Percentiles rank a stretch among this genome's conserved stretches.
Evolutionary conservation across 2,113 vertebrate genomes (phyloP).

Genomic region (Bos javanicus): DNA sequence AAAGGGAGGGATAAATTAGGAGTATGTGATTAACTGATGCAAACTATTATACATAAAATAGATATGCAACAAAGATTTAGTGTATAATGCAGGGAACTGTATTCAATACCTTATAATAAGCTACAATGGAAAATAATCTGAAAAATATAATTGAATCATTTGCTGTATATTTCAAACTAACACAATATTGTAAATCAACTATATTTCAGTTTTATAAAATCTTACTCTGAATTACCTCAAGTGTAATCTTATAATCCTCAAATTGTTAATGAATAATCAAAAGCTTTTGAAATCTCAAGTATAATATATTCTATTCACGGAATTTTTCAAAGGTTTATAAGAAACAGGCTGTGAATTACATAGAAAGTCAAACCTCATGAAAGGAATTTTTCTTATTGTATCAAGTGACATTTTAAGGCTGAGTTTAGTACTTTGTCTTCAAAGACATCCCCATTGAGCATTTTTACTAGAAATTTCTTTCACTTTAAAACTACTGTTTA

Average conservation of each 20-base stretch:
- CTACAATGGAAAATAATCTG: background rate
- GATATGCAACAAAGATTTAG: background rate
- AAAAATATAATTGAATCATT: background rate
- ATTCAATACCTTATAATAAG: background rate
- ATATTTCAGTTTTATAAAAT: background rate
- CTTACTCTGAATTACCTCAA: constrained; percentile 28
- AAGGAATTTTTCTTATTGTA: constrained; percentile 43
- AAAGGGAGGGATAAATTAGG: background rate
- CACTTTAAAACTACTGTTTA: constrained; percentile 28
- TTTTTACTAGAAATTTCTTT: constrained; percentile 58
- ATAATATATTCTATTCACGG: background rate
- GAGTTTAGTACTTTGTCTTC: constrained; percentile 43
- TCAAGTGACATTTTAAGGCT: constrained; percentile 44
- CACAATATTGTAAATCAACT: background rate
- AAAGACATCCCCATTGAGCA: constrained; percentile 21
- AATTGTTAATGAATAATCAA: constrained; percentile 41
- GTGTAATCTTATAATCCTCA: constrained; percentile 39
- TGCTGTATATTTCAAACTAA: background rate
- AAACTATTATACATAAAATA: background rate
- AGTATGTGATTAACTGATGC: background rate
- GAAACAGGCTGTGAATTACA: constrained; percentile 49
- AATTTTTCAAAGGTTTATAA: constrained; percentile 30
- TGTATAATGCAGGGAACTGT: background rate
- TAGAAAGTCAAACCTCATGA: constrained; percentile 45
- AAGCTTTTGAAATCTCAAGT: background rate